Conservation (phyloP, 2,797 vertebrate species). For the Urocyon cinereoargenteus region DNA sequence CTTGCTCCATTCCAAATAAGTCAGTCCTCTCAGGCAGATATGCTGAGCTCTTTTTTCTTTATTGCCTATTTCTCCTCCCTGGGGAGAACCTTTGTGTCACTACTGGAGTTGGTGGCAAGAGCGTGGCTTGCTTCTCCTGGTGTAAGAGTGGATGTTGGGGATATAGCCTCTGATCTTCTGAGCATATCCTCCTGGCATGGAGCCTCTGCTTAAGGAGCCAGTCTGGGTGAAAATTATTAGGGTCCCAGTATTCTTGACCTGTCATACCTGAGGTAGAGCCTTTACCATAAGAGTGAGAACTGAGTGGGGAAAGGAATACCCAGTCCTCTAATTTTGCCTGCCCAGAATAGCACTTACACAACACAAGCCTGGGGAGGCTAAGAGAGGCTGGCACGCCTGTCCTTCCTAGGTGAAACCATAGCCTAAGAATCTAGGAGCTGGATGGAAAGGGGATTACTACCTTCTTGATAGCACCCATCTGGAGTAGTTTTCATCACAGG, state of each 20-base stretch:
- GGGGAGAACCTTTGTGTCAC: not conserved
- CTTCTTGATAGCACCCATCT: not conserved
- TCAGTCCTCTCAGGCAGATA: not conserved
- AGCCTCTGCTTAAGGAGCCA: not conserved
- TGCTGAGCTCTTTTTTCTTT: constrained; percentile 7
- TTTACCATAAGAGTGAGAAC: not conserved
- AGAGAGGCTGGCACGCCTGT: not conserved
- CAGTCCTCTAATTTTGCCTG: not conserved
- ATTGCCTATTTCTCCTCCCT: not conserved
- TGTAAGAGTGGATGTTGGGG: not conserved
- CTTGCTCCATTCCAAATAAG: constrained; percentile 29
- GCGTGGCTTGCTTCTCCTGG: not conserved
- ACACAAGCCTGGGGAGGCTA: not conserved
- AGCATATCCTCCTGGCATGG: not conserved
- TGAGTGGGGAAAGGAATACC: not conserved
- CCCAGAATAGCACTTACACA: not conserved
- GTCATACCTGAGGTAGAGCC: not conserved
- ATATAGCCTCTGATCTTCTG: not conserved
- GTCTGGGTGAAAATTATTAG: not conserved
- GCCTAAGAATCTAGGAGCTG: not conserved
- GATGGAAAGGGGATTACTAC: not conserved
- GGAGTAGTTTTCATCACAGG: not conserved
- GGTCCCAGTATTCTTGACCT: not conserved
- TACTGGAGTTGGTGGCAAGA: not conserved
- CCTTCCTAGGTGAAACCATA: constrained; percentile 3